Evolutionary conservation across 2,113 vertebrate genomes (phyloP).

Genomic region (Plotosus lineatus): DNA sequence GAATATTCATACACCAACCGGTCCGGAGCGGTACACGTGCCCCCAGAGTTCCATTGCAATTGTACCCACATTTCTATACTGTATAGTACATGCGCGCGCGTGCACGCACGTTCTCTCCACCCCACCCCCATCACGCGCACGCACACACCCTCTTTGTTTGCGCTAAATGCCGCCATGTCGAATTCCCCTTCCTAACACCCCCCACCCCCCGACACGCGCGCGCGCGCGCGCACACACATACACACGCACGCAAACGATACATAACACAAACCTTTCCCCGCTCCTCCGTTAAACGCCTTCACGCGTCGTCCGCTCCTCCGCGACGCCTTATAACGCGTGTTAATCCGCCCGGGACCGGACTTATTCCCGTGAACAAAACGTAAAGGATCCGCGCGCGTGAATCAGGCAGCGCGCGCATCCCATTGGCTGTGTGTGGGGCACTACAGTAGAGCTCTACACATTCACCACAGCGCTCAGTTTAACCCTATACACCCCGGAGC

Average conservation of each 20-base stretch:
- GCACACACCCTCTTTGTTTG: constrained; percentile 6
- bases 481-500: background rate
- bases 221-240: background rate
- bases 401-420: background rate
- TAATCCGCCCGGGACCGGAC: background rate
- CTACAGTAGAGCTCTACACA: constrained; percentile 61
- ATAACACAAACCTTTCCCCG: constrained; percentile 19
- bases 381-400: background rate
- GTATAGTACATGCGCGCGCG: background rate
- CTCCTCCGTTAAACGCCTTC: background rate
- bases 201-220: background rate
- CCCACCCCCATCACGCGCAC: background rate
- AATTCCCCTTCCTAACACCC: background rate
- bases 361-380: background rate
- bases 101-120: background rate
- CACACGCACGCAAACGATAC: background rate
- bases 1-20: too few relatives aligned
- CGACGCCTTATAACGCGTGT: background rate
- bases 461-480: background rate
- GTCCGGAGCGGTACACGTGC: background rate
- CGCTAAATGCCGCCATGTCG: constrained; percentile 27
- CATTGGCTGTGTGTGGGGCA: constrained; percentile 50
- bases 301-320: background rate
- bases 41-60: too few relatives aligned
- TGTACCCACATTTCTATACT: background rate